phyloP scores from a whole-genome alignment of 2,797 vertebrate species.

The Chaetodon trifasciatus region DNA sequence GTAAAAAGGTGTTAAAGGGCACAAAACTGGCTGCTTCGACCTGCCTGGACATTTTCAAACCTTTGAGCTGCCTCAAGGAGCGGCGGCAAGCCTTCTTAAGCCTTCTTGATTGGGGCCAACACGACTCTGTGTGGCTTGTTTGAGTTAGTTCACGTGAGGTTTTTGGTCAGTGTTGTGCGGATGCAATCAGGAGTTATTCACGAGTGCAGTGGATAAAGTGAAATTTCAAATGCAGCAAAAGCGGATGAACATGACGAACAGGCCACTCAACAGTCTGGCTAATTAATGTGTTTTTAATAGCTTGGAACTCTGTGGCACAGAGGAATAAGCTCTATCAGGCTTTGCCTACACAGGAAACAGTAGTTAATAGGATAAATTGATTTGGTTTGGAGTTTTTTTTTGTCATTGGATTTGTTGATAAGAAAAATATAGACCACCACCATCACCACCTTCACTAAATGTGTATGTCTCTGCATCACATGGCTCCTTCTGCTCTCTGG shows the following conservation, averaged over 20 bases:
- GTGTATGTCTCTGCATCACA: neutral
- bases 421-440: neutral
- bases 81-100: slow-evolving; percentile 9
- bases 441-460: too few species aligned
- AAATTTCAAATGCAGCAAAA: neutral
- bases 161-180: slow-evolving; percentile 16
- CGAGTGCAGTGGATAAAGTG: slow-evolving; percentile 22
- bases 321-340: neutral
- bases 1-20: slow-evolving; percentile 2
- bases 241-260: neutral
- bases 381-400: neutral
- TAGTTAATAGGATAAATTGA: neutral
- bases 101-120: slow-evolving; percentile 18
- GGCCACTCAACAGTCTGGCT: neutral
- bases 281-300: neutral
- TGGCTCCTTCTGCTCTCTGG: neutral
- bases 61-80: slow-evolving; percentile 38
- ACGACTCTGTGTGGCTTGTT: slow-evolving; percentile 14
- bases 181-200: neutral
- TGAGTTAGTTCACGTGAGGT: slow-evolving; percentile 6
- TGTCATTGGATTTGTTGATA: neutral
- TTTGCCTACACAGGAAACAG: neutral
- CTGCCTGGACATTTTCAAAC: slow-evolving; percentile 31
- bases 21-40: slow-evolving; percentile 32
- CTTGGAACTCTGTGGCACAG: neutral